Base-by-base conservation (phyloP, 2,888 invertebrate species). In the Globia sparganii region DNA sequence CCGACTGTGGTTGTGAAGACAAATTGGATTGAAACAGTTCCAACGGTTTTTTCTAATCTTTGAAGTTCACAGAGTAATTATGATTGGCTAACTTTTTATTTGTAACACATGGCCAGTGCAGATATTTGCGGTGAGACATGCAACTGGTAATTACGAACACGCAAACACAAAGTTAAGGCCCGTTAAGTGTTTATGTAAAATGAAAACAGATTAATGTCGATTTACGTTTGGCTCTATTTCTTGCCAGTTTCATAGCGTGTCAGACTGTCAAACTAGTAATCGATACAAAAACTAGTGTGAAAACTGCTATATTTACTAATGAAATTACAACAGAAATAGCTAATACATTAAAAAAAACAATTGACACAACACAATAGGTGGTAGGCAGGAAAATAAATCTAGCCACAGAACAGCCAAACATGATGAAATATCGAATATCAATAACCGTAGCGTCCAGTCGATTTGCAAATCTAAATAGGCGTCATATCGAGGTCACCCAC, bases 21-120 rank as follows among this genome's bases (percentile, higher is more conserved):
- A 89, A 88, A 90, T 90, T 89, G 81, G 78, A 83, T 85, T 72
- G 78, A 85, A 86, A 86, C 79, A 66, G 77, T 88, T 80, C 67
- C 73, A 73, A 58, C 53, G 62, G 40, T 75, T 87, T 75, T 84
- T 88, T 82, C 70, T 77, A 75, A 84, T 81, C 71, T 79, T 75
- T 80, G 72, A 82, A 79, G 77, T 88, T 86, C 79, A 75, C 75
- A 83, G 75, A 72, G 80, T 56, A 74, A 82, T 88, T 83, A 77
- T 80, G 72, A 86, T 86, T 84, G 74, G 77, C 72, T 66, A 75
- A 81, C 79, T 77, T 75, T 73, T 73, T 75, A 46, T 83, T 62
- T 74, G 65, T 72, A 72, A 81, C 72, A 75, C 61, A 76, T 66
- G 71, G 68, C 31, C 76, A 69, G 61, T 72, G 78, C 49, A 84